Percentiles rank a stretch among this genome's conserved stretches.
These are phyloP conservation scores for Pelmatolapia mariae DNA, from an alignment of 2,113 vertebrate species.

Conservation along the genomic window DNA sequence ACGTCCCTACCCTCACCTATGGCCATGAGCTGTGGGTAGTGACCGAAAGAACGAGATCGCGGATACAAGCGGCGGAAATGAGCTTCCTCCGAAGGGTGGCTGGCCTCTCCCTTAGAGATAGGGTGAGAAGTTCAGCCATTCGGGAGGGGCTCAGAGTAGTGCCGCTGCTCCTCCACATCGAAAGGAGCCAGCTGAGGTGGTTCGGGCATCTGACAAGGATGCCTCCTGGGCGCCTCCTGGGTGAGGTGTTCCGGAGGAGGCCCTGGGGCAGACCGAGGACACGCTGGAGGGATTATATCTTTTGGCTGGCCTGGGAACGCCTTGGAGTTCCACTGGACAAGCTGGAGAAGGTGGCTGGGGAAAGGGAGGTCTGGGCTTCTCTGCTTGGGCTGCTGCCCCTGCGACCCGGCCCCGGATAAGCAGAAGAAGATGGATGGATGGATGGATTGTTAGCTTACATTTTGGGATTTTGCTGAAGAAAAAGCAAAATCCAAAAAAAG, in stretches of 20 bases:
- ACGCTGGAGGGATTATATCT: not conserved
- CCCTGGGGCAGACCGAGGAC: rapidly evolving
- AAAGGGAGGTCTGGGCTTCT: not conserved
- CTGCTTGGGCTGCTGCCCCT: not conserved
- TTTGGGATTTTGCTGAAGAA: not conserved
- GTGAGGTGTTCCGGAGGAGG: rapidly evolving
- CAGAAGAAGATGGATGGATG: not conserved
- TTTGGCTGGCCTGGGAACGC: rapidly evolving
- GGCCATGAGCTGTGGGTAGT: not conserved
- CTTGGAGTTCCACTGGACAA: not conserved
- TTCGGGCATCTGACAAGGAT: not conserved
- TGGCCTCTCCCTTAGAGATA: not conserved
- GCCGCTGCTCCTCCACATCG: rapidly evolving
- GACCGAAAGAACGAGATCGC: rapidly evolving
- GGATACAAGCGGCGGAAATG: rapidly evolving
- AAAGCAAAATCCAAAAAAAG: not conserved
- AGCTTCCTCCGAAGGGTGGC: not conserved
- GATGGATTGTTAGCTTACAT: not conserved
- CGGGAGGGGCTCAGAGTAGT: not conserved
- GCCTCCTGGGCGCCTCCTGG: not conserved
- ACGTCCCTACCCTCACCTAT: too few species aligned
- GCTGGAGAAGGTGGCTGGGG: rapidly evolving
- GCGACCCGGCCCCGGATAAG: not conserved
- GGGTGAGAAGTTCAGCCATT: rapidly evolving
- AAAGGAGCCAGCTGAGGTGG: rapidly evolving